Evolutionary conservation across 1,140 invertebrate species (phyloP), one percentile per base, ranked within the genome.

Genomic region (Ips typographus): DNA sequence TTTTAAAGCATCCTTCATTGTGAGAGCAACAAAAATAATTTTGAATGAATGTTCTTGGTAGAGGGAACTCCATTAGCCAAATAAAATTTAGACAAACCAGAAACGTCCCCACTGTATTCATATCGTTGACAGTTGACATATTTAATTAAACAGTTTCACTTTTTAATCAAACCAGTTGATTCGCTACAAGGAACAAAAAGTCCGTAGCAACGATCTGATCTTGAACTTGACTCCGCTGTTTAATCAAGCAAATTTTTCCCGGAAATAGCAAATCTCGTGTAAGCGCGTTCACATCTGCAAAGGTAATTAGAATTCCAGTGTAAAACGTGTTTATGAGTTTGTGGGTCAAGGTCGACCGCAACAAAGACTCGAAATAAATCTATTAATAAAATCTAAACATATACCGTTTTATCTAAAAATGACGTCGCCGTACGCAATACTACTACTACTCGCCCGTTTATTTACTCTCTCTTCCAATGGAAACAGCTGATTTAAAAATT

Each of bases 381-480:
- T 68, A 68, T 68, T 68, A 68, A 68, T 68, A 68, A 60, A 61
- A 65, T 65, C 63, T 65, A 65, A 56, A 63, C 47, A 39, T 22
- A 22, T 44, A 56, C 51, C 63, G 63, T 65, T 65, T 65, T 65
- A 65, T 65, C 63, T 56, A 65, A 65, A 65, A 65, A 65, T 65
- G 63, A 56, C 53, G 51, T 65, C 52, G 63, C 53, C 22, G 22
- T 52, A 63, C 61, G 61, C 51, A 63, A 63, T 61, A 39, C 52
- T 58, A 37, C 52, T 55, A 58, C n/a, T 37, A 40, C 61, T 51
- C 61, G 49, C 59, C 22, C 59, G 59, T 61, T 49, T 64, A 53
- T 64, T 64, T 64, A 40, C 61, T 64, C 61, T 64, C 61, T 52
- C 61, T 53, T 41, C 40, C 44, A 38, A n/a, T 37, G 22, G 47